phyloP scores from a whole-genome alignment of 2,113 vertebrate genomes.

The Lichenostomus cassidix region DNA sequence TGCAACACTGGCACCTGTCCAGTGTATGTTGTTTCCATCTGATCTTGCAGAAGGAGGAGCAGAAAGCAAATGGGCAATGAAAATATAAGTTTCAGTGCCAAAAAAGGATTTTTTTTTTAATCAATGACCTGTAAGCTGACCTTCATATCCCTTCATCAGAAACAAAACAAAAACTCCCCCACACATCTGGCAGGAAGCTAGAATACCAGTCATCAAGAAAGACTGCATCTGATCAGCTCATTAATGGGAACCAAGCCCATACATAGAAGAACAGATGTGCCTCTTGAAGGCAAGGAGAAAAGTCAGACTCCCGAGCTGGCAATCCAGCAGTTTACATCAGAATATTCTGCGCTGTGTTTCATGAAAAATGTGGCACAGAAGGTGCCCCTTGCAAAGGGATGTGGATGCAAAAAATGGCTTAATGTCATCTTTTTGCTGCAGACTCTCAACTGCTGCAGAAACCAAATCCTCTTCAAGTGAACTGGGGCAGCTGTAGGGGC shows the following conservation, averaged over 20 bases:
- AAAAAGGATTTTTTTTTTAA: neutral
- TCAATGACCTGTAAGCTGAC: neutral
- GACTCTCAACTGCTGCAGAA: neutral
- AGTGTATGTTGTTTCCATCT: neutral
- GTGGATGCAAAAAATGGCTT: slow-evolving; percentile 22
- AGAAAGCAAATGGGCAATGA: neutral
- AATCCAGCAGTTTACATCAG: neutral
- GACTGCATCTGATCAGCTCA: slow-evolving; percentile 39
- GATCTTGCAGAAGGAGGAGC: neutral
- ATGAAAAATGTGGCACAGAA: neutral
- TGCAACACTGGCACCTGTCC: neutral
- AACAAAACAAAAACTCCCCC: slow-evolving; percentile 27
- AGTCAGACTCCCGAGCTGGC: slow-evolving; percentile 11
- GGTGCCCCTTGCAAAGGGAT: neutral
- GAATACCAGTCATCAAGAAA: slow-evolving; percentile 27
- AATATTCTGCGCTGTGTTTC: neutral
- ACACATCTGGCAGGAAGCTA: slow-evolving; percentile 53
- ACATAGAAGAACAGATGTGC: slow-evolving; percentile 11
- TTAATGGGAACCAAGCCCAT: slow-evolving; percentile 43
- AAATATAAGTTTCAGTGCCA: neutral
- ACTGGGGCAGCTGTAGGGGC: neutral
- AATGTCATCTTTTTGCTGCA: slow-evolving; percentile 8
- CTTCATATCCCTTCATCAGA: slow-evolving; percentile 6
- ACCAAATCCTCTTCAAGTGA: neutral
- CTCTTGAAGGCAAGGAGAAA: slow-evolving; percentile 19